phyloP scores from a whole-genome alignment of 2,888 invertebrate genomes.

The Coelopa pilipes region DNA sequence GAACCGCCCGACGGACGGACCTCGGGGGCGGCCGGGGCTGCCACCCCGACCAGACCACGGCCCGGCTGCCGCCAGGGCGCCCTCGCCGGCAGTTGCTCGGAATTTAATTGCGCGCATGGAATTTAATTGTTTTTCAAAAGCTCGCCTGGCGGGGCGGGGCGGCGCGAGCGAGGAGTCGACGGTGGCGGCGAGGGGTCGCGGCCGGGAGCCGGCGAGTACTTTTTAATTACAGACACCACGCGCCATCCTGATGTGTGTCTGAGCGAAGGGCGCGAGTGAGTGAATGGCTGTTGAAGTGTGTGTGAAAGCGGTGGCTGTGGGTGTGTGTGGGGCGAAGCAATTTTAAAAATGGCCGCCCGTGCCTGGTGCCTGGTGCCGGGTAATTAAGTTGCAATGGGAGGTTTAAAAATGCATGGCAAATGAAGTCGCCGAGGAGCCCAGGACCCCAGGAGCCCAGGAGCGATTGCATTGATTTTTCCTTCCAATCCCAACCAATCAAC shows the following conservation, averaged over 20 bases:
- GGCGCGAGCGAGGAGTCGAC: conserved; percentile 44
- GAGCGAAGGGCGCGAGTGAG: not conserved
- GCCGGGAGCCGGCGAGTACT: conserved; percentile 35
- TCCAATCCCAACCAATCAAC: too few relatives aligned
- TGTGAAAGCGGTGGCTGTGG: not conserved
- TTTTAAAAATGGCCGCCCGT: conserved; percentile 52
- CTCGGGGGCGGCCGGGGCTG: conserved; percentile 9
- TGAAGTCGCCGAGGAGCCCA: too few relatives aligned
- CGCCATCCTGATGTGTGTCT: too few relatives aligned
- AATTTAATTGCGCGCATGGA: conserved; percentile 65
- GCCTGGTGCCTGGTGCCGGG: conserved; percentile 11
- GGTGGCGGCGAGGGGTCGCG: conserved; percentile 51
- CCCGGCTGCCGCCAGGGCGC: not conserved
- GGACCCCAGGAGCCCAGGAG: too few relatives aligned
- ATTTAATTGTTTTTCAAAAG: conserved; percentile 65
- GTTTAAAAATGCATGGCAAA: conserved; percentile 27
- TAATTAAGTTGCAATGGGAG: conserved; percentile 30
- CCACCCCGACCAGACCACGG: not conserved
- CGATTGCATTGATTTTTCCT: too few relatives aligned
- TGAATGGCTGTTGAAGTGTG: not conserved
- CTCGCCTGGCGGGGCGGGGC: conserved; percentile 51
- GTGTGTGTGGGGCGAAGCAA: conserved; percentile 31
- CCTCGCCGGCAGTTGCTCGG: conserved; percentile 43
- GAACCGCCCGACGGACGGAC: not conserved
- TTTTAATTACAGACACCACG: conserved; percentile 29